Percentiles rank a stretch among this genome's conserved stretches.
Evolutionary conservation across 2,797 vertebrate genomes (phyloP).

Genomic region (Aphelocoma californica): DNA sequence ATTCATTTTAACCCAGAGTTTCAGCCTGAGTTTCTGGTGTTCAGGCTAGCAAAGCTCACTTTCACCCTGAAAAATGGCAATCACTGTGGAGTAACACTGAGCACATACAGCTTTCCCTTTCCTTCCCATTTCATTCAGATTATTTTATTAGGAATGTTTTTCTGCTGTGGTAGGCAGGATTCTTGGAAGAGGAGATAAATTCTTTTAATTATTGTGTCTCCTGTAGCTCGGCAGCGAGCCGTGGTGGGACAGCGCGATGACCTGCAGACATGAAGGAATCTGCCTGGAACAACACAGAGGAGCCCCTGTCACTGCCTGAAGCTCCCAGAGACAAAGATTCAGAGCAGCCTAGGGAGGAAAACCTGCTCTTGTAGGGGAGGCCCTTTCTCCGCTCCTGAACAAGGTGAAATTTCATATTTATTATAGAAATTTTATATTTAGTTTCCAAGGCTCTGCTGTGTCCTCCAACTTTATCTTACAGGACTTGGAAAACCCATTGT

Average conservation of each 20-base stretch:
- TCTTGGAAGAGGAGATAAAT: constrained; percentile 36
- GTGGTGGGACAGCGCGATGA: not conserved
- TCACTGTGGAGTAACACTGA: not conserved
- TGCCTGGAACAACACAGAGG: not conserved
- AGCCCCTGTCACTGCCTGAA: not conserved
- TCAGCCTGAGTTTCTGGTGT: not conserved
- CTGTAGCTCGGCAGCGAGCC: not conserved
- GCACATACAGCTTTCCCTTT: not conserved
- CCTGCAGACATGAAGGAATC: constrained; percentile 12
- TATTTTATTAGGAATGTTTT: constrained; percentile 5
- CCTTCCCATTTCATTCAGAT: not conserved
- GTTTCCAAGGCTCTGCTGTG: not conserved
- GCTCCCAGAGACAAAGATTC: not conserved
- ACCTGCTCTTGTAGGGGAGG: not conserved
- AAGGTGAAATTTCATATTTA: not conserved
- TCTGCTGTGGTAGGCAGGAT: not conserved
- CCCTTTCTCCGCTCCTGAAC: not conserved
- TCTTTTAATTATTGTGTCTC: constrained; percentile 24
- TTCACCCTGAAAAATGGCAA: not conserved
- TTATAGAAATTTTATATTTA: not conserved
- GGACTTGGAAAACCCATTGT: not conserved
- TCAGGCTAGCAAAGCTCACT: not conserved
- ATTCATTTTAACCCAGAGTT: not conserved
- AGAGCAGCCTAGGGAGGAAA: not conserved
- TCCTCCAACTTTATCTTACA: not conserved